A percentile compares a stretch with the other conserved stretches of the same genome.
These are phyloP conservation scores for Paragorgia papillata DNA, from an alignment of 92 coral and sea anemone species.

Conservation along the genomic window DNA sequence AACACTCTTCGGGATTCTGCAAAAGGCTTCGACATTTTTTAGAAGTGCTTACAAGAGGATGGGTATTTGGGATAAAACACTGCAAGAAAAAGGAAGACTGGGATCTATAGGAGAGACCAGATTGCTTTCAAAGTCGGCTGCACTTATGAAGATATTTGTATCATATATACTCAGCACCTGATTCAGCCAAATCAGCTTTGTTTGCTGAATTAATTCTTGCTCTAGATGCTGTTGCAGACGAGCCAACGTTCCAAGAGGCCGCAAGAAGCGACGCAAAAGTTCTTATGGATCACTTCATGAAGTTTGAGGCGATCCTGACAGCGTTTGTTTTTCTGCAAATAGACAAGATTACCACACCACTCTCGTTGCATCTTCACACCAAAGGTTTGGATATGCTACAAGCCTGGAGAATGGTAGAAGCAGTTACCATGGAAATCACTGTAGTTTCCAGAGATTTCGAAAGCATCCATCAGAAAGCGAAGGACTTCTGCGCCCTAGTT, in stretches of 20 bases:
- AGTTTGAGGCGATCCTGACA: conserved; percentile 21
- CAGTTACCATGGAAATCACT: too few species aligned
- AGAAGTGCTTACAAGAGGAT: too few species aligned
- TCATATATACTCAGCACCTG: conserved; percentile 6
- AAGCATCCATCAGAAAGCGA: too few species aligned
- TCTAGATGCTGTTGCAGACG: too few species aligned
- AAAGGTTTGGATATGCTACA: conserved; percentile 6
- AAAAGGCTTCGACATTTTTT: too few species aligned
- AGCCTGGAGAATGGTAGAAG: conserved; percentile 29
- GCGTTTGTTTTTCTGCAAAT: conserved; percentile 2
- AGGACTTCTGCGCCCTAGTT: conserved; percentile 20
- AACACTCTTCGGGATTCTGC: conserved; percentile 29
- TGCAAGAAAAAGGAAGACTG: conserved; percentile 14
- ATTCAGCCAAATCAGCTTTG: conserved; percentile 15
- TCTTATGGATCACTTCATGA: conserved; percentile 27
- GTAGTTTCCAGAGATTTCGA: too few species aligned
- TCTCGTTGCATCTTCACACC: conserved; percentile 1
- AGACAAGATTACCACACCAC: conserved; percentile 30
- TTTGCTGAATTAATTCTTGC: conserved; percentile 15
- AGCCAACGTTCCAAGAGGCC: conserved; percentile 32
- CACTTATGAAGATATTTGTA: conserved; percentile 14
- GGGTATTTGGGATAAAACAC: too few species aligned
- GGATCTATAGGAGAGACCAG: conserved; percentile 22
- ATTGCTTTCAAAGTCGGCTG: conserved; percentile 24
- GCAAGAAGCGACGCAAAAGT: conserved; percentile 23